Evolutionary conservation across 2,888 invertebrate species (phyloP).

Genomic region (Cataglyphis livida): DNA sequence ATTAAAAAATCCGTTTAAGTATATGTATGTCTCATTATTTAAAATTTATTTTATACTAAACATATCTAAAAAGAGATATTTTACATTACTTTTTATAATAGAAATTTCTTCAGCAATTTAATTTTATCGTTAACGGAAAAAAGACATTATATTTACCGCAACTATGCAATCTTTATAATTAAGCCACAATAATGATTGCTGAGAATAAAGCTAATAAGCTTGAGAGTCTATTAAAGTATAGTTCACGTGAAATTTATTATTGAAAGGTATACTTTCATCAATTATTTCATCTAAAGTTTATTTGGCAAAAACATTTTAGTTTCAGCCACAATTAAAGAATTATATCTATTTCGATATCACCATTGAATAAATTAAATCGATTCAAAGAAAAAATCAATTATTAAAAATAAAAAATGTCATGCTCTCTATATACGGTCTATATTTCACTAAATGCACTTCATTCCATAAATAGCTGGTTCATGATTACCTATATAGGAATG

Average conservation of each 20-base stretch:
- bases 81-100: not conserved
- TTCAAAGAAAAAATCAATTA: not conserved
- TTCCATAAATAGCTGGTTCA: not conserved
- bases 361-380: not conserved
- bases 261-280: not conserved
- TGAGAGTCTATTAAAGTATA: not conserved
- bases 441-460: not conserved
- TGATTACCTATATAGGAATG: constrained; percentile 20
- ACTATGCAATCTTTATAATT: not conserved
- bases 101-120: not conserved
- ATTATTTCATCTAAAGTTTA: not conserved
- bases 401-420: not conserved
- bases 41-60: not conserved
- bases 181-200: not conserved
- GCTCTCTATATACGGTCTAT: not conserved
- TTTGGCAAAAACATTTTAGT: not conserved
- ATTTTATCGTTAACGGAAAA: not conserved
- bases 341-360: not conserved
- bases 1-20: not conserved
- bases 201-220: not conserved
- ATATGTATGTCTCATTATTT: not conserved
- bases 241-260: not conserved
- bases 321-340: not conserved
- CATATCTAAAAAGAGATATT: not conserved
- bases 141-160: not conserved